A percentile compares a stretch with the other conserved stretches of the same genome.
These are phyloP conservation scores for Drosophila quadrilineata DNA, from an alignment of 1,140 invertebrate species.

Conservation along the genomic window DNA sequence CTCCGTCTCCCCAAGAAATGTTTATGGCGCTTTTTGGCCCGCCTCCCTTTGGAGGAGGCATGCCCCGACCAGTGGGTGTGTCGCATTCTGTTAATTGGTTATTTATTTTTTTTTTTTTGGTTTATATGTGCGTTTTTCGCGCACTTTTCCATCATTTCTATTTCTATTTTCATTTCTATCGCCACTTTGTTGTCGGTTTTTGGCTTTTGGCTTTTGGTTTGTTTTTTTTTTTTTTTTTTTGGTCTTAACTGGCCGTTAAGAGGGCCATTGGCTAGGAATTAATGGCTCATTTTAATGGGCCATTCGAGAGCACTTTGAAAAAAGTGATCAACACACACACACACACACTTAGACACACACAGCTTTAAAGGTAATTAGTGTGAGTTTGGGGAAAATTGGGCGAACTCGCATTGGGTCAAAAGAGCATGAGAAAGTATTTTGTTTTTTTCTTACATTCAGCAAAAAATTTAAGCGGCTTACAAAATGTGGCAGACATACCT, in stretches of 20 bases:
- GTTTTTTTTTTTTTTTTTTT: conserved; percentile 21
- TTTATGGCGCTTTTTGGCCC: conserved; percentile 12
- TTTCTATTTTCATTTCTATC: conserved; percentile 53
- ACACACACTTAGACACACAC: conserved; percentile 26
- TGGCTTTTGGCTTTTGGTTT: conserved; percentile 30
- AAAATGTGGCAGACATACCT: conserved; percentile 35
- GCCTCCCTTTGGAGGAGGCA: too few relatives aligned
- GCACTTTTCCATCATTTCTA: conserved; percentile 34
- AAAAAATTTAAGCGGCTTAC: conserved; percentile 5
- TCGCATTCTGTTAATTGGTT: conserved; percentile 55
- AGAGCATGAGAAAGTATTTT: conserved; percentile 35
- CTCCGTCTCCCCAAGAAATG: too few relatives aligned
- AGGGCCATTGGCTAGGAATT: conserved; percentile 67
- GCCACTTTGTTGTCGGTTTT: too few relatives aligned
- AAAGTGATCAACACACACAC: conserved; percentile 47
- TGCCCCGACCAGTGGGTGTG: not conserved
- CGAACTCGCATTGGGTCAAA: conserved; percentile 42
- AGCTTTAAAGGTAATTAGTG: conserved; percentile 53
- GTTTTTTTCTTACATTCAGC: conserved; percentile 43
- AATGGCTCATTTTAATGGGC: conserved; percentile 71
- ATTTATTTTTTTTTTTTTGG: conserved; percentile 77
- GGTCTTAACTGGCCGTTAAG: conserved; percentile 27
- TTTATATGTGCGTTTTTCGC: conserved; percentile 41
- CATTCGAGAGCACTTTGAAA: conserved; percentile 68
- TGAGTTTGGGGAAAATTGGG: conserved; percentile 21